These are phyloP conservation scores for Himantopus leucocephalus DNA, from an alignment of 2,113 vertebrate genomes.

Conservation along the genomic window DNA sequence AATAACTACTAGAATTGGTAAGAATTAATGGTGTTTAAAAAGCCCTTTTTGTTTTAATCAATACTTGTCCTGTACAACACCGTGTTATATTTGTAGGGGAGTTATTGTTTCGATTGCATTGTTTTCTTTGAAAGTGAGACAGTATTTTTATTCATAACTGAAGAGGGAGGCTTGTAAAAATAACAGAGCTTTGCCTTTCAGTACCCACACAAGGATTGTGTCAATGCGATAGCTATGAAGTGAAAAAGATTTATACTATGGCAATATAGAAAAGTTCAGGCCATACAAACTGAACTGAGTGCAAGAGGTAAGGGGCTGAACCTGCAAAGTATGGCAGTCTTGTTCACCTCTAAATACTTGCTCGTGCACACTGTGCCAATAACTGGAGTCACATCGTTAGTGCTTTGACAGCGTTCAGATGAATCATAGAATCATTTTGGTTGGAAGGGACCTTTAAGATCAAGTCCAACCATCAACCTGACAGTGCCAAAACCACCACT, in stretches of 20 bases:
- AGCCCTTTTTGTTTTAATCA: slow-evolving; percentile 73
- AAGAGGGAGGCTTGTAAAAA: slow-evolving; percentile 33
- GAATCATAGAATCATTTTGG: too few species aligned
- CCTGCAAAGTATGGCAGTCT: not conserved
- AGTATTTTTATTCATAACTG: not conserved
- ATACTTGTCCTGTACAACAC: slow-evolving; percentile 69
- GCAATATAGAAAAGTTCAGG: not conserved
- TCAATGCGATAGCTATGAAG: not conserved
- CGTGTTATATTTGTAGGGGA: slow-evolving; percentile 51
- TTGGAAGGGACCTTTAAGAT: too few species aligned
- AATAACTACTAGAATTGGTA: slow-evolving; percentile 80
- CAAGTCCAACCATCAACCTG: too few species aligned
- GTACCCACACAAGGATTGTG: not conserved
- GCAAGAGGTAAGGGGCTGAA: not conserved
- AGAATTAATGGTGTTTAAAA: slow-evolving; percentile 74
- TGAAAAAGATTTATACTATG: not conserved
- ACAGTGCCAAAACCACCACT: too few species aligned
- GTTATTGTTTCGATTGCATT: slow-evolving; percentile 54
- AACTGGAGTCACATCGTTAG: not conserved
- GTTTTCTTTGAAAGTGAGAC: slow-evolving; percentile 41
- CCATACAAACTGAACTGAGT: not conserved
- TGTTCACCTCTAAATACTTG: not conserved
- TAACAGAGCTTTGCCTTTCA: slow-evolving; percentile 8
- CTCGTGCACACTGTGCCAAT: not conserved
- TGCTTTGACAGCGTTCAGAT: not conserved